phyloP scores from a whole-genome alignment of 2,113 vertebrate species.

The Mesocricetus auratus region DNA sequence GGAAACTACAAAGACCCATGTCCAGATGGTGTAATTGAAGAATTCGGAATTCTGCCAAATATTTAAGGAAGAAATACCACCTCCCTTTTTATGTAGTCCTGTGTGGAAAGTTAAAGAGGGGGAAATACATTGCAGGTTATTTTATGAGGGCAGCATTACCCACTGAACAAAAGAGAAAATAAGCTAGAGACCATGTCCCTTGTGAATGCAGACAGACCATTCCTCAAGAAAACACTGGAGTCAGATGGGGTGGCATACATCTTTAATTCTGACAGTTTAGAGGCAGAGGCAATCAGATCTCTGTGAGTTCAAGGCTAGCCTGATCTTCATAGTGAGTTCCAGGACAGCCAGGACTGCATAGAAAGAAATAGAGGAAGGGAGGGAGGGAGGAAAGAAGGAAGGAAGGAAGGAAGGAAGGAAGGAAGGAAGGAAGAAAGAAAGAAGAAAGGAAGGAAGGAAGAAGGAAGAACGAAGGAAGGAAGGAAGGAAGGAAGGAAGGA shows the following conservation, averaged over 20 bases:
- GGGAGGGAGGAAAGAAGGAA: too few species aligned
- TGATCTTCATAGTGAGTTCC: background rate
- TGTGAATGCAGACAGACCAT: background rate
- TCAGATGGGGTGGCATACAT: too few species aligned
- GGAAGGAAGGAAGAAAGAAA: too few species aligned
- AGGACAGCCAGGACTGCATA: background rate
- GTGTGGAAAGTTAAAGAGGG: background rate
- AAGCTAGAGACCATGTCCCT: background rate
- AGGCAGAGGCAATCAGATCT: background rate
- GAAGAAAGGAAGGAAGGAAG: too few species aligned
- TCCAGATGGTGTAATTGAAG: background rate
- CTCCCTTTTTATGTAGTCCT: background rate
- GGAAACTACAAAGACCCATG: constrained; percentile 23
- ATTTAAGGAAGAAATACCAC: constrained; percentile 2
- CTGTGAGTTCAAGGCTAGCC: background rate
- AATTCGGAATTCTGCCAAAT: constrained; percentile 40
- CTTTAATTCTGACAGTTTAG: background rate
- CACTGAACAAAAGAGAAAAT: background rate
- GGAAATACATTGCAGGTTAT: background rate
- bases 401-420: too few species aligned
- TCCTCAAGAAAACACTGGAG: background rate
- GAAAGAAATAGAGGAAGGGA: too few species aligned
- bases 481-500: too few species aligned
- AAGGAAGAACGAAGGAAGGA: too few species aligned
- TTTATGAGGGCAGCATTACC: background rate